Evolutionary conservation across 2,113 vertebrate species (phyloP).

Genomic region (Bujurquina vittata): DNA sequence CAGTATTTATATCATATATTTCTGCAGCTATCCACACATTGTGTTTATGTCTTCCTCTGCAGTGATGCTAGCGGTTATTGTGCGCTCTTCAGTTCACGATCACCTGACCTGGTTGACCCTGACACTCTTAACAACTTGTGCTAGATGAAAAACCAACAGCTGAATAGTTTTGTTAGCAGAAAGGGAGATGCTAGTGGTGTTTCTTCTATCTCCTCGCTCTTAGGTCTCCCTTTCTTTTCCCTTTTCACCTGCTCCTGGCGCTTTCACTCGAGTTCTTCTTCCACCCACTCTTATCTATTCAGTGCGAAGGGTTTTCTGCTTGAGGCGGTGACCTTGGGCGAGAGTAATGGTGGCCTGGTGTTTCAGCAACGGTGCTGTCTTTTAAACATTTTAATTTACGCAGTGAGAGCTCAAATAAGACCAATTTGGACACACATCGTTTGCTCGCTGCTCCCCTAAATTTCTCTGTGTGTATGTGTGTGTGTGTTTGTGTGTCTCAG

Average conservation of each 20-base stretch:
- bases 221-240: background rate
- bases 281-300: constrained; percentile 52
- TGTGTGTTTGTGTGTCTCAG: constrained; percentile 39
- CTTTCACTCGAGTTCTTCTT: constrained; percentile 4
- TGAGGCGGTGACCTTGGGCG: constrained; percentile 11
- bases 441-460: constrained; percentile 1
- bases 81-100: constrained; percentile 20
- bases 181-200: background rate
- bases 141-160: constrained; percentile 15
- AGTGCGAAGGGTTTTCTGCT: constrained; percentile 6
- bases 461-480: constrained; percentile 2
- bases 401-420: constrained; percentile 13
- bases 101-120: constrained; percentile 30
- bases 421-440: constrained; percentile 15
- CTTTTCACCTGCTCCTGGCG: background rate
- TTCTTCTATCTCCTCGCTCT: constrained; percentile 9
- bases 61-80: constrained; percentile 2
- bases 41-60: constrained; percentile 14
- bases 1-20: background rate
- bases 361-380: background rate
- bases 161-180: constrained; percentile 28
- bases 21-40: background rate
- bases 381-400: constrained; percentile 3
- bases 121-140: background rate
- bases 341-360: background rate